A percentile compares a stretch with the other conserved stretches of the same genome.
Evolutionary conservation across 2,888 invertebrate species (phyloP).

Genomic region (Sesia bembeciformis): DNA sequence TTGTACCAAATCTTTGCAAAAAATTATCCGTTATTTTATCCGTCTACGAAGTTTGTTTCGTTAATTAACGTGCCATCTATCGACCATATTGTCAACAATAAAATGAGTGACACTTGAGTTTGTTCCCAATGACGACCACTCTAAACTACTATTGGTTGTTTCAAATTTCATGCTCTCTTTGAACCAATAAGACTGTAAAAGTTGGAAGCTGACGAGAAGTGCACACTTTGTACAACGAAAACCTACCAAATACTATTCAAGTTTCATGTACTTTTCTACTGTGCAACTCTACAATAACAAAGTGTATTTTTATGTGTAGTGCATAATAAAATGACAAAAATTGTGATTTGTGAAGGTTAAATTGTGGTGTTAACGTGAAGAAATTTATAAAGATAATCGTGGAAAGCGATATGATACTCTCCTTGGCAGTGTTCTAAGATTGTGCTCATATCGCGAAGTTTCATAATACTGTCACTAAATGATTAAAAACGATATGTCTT

Average conservation of each 20-base stretch:
- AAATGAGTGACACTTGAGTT: too few relatives aligned
- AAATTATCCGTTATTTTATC: too few relatives aligned
- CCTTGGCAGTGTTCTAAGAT: conserved; percentile 75
- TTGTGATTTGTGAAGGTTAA: conserved; percentile 49
- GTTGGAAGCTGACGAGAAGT: too few relatives aligned
- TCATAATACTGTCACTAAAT: conserved; percentile 44
- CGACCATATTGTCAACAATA: too few relatives aligned
- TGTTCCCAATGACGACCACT: too few relatives aligned
- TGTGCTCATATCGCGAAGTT: conserved; percentile 67
- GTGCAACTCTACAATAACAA: conserved; percentile 63
- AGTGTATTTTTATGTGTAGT: conserved; percentile 57
- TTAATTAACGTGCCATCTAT: too few relatives aligned
- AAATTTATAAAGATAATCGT: conserved; percentile 36
- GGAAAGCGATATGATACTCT: conserved; percentile 69
- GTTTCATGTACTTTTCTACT: conserved; percentile 32
- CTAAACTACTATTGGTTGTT: too few relatives aligned
- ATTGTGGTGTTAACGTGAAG: conserved; percentile 35
- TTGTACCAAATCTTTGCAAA: too few relatives aligned
- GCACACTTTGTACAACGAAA: background rate
- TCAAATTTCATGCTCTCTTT: too few relatives aligned
- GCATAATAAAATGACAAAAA: conserved; percentile 66
- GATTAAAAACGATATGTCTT: conserved; percentile 59
- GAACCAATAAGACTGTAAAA: too few relatives aligned
- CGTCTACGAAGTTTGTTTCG: too few relatives aligned
- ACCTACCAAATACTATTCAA: conserved; percentile 5